Conservation (phyloP, 2,797 vertebrate species). For the Arctocebus calabarensis region DNA sequence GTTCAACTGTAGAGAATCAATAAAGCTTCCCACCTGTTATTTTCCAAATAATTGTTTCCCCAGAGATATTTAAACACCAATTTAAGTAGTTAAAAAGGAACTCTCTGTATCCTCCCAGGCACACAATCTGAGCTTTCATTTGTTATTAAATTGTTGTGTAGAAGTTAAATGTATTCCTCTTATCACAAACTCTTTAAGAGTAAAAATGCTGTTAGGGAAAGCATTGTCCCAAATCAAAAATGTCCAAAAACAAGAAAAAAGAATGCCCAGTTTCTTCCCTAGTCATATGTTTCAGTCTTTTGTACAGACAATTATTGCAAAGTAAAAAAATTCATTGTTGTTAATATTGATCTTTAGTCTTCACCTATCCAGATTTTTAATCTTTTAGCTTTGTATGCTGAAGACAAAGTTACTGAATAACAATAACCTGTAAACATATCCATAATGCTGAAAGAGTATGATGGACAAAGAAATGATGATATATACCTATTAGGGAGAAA, state of each 20-base stretch:
- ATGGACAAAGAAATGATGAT: conserved; percentile 36
- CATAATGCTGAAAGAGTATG: conserved; percentile 21
- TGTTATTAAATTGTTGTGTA: neutral
- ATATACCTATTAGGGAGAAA: conserved; percentile 22
- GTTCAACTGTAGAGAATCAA: neutral
- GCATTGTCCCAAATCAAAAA: conserved; percentile 5
- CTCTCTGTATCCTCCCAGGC: neutral
- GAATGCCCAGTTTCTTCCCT: neutral
- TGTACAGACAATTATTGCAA: neutral
- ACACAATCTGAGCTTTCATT: neutral
- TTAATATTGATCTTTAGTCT: conserved; percentile 42
- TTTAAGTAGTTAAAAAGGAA: conserved; percentile 5
- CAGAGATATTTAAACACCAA: neutral
- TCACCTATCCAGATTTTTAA: conserved; percentile 29
- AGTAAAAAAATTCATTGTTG: conserved; percentile 33
- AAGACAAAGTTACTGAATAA: conserved; percentile 34
- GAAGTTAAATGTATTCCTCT: neutral
- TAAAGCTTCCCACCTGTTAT: neutral
- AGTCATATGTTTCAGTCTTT: conserved; percentile 31
- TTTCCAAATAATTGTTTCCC: neutral
- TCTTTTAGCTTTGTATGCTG: neutral
- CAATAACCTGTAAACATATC: conserved; percentile 29
- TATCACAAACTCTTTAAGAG: neutral
- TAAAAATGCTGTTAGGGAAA: neutral
- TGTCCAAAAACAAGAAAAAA: neutral